These are phyloP conservation scores for Carduelis carduelis DNA, from an alignment of 2,797 vertebrate genomes.

Conservation along the genomic window DNA sequence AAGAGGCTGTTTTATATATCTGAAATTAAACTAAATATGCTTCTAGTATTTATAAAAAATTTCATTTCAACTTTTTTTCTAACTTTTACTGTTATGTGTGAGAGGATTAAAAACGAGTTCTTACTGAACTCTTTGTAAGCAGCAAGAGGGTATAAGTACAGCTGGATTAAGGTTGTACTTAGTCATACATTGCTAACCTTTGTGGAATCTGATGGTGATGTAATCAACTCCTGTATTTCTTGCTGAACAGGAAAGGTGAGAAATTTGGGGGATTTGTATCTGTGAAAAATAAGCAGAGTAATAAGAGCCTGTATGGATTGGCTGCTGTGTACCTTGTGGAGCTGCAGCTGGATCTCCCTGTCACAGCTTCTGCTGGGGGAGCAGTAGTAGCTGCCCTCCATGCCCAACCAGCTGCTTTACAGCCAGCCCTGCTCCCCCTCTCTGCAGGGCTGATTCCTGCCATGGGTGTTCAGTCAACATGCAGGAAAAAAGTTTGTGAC, in stretches of 20 bases:
- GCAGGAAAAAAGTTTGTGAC: neutral
- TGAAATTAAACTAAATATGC: neutral
- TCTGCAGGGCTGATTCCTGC: neutral
- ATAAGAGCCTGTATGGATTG: neutral
- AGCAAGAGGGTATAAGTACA: neutral
- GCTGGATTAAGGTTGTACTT: neutral
- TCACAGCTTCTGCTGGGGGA: neutral
- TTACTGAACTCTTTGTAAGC: neutral
- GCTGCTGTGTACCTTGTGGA: neutral
- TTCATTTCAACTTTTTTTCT: neutral
- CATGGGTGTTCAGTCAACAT: fast-evolving
- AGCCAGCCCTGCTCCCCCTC: neutral
- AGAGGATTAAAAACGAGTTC: neutral
- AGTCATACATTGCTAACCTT: slow-evolving; percentile 34
- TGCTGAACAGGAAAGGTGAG: slow-evolving; percentile 72
- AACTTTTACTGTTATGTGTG: neutral
- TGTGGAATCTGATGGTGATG: slow-evolving; percentile 43
- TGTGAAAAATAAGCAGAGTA: slow-evolving; percentile 59
- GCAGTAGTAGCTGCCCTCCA: neutral
- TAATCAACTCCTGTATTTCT: slow-evolving; percentile 62
- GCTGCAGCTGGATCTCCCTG: neutral
- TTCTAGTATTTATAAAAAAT: neutral
- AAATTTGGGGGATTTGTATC: slow-evolving; percentile 56
- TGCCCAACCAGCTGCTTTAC: neutral
- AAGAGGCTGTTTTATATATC: neutral